Evolutionary conservation across 64 coral and sea anemone genomes (phyloP), one percentile per base, ranked within the genome.

Genomic region (Platygyra sinensis): DNA sequence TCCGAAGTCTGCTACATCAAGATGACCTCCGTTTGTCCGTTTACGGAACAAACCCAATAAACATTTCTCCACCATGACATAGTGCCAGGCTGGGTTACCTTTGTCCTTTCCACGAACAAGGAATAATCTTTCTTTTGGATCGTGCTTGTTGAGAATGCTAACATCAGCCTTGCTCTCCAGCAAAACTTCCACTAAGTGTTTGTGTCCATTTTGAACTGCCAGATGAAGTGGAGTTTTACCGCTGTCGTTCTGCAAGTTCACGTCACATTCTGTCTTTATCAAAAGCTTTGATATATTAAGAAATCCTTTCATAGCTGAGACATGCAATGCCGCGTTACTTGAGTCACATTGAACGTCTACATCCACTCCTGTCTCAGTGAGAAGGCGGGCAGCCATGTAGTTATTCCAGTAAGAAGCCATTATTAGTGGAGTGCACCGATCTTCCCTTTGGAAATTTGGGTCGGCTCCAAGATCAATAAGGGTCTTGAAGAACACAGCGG

Each of bases 121-220:
- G 5, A 55, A 55, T 55, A 79, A 11, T 11, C 76, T 27, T 2
- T 79, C 76, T 27, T 79, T 79, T 55, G n/a, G 49, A 29, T 79
- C 24, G 8, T 55, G 24, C n/a, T 28, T 55, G 24, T 79, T 38
- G 20, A 50, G 76, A 6, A 49, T 76, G 4, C 19, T 49, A 36
- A 46, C 74, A 49, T 76, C 74, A 49, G 74, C 74, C 50, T 57
- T 28, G 76, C 55, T 79, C 11, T 79, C 76, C 14, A 79, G 46
- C 51, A 79, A 79, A 24, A 79, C 24, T 27, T 55, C 13, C 19
- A 79, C 76, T 24, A 79, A 1, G 49, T 79, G 76, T 59, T 27
- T 79, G 24, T 79, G 76, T 79, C 50, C 50, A 50, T 79, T 52
- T 57, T 79, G 46, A 79, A 79, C 76, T 52, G 76, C 76, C 50